Base-by-base conservation (phyloP, 2,888 invertebrate species). In the Crepidodera aurea region DNA sequence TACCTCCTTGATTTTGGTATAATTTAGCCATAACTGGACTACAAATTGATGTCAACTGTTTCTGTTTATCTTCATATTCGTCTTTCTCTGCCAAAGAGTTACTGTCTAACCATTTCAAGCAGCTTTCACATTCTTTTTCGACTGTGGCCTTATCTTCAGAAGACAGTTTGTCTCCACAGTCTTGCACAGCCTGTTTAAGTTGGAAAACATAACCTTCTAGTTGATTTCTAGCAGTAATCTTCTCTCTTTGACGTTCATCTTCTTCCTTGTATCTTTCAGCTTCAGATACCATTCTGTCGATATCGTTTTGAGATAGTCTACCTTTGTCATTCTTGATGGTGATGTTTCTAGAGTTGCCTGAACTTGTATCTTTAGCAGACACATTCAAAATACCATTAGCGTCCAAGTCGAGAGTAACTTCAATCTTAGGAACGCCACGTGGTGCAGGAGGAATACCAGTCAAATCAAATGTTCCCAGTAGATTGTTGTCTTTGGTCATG, bases 311-410 rank as follows among this genome's bases (percentile, higher is more conserved):
- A 13, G 91, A 90, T 48, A 93, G 82, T 4, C 93, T 85, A 0
- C 92, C 92, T 75, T 89, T 91, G 82, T 93, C 91, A 81, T 93
- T 92, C 78, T 90, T 90, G 67, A 93, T 93, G 59, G 89, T 89
- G 67, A 93, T 92, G 78, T 89, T 89, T 77, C 88, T 88, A 61
- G 85, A 86, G 66, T 88, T 89, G 1, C 87, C 87, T 8, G 86
- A 85, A 65, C 85, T 84, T 60, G 82, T 84, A 70, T 88, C 87
- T 74, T 84, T 85, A 13, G 84, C 84, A 1, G 84, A 82, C 1
- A 86, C 82, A 70, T 86, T 85, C 39, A 86, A 74, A 68, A 91
- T 91, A 54, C 90, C 90, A 76, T 91, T 90, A 37, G 89, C 89
- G 75, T 91, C 90, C 75, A 91, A 77, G 73, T 90, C 89, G 75